These are phyloP conservation scores for Ctenosaura bakeri DNA, from an alignment of 2,797 vertebrate species.

Conservation along the genomic window DNA sequence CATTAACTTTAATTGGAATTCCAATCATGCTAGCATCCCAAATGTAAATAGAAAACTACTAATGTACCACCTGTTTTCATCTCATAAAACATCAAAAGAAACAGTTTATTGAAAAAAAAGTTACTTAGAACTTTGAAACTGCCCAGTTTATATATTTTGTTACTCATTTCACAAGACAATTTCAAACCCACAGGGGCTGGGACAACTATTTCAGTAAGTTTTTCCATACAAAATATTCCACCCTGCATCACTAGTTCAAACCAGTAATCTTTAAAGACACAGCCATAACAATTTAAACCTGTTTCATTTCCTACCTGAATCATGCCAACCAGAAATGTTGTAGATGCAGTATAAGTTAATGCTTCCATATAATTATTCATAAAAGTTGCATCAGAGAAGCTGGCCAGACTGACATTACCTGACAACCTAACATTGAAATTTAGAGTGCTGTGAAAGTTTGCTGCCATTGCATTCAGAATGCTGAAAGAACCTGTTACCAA, in stretches of 20 bases:
- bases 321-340: slow-evolving; percentile 74
- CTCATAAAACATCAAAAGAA: neutral
- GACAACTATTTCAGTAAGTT: neutral
- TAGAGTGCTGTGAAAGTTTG: slow-evolving; percentile 59
- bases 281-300: slow-evolving; percentile 9
- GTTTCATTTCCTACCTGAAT: slow-evolving; percentile 71
- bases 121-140: neutral
- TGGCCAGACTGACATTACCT: slow-evolving; percentile 53
- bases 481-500: slow-evolving; percentile 71
- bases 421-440: slow-evolving; percentile 66
- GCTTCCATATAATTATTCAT: slow-evolving; percentile 51
- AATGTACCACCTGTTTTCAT: neutral
- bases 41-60: neutral
- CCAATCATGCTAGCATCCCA: neutral
- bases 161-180: neutral
- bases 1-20: neutral
- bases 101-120: no score
- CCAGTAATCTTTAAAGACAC: neutral
- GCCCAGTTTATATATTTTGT: neutral
- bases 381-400: slow-evolving; percentile 55
- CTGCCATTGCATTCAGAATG: slow-evolving; percentile 70
- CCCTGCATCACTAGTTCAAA: neutral
- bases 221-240: neutral
- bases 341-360: slow-evolving; percentile 62
- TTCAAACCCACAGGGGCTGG: neutral